phyloP scores from a whole-genome alignment of 2,888 invertebrate species.

The Thymelicus sylvestris region DNA sequence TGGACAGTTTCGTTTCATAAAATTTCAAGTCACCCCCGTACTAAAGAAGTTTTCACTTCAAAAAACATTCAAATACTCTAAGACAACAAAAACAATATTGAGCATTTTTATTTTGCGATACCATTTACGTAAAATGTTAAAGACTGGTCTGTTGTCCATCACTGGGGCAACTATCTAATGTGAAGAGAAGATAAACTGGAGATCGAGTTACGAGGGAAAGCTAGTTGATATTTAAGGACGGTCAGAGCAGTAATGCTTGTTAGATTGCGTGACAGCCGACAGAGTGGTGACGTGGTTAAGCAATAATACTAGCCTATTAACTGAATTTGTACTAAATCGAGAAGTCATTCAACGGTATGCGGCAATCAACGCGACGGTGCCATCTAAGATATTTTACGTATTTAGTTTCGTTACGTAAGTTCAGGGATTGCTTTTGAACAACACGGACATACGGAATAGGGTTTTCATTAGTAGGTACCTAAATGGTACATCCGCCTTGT shows the following conservation, averaged over 20 bases:
- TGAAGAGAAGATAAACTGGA: constrained; percentile 18
- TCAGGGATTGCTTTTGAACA: not conserved
- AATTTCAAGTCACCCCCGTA: no score
- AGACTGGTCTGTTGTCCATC: not conserved
- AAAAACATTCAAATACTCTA: no score
- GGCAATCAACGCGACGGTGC: constrained; percentile 10
- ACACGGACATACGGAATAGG: not conserved
- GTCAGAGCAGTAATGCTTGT: constrained; percentile 23
- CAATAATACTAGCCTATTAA: constrained; percentile 23
- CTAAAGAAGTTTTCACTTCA: no score
- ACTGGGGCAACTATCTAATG: not conserved
- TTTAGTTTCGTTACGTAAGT: constrained; percentile 5
- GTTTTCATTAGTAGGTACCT: not conserved
- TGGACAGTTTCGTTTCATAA: no score
- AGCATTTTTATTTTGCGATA: not conserved
- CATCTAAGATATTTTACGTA: constrained; percentile 25
- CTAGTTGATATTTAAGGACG: constrained; percentile 29
- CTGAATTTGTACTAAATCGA: constrained; percentile 19
- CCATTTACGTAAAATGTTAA: not conserved
- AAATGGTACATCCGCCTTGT: no score
- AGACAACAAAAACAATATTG: not conserved
- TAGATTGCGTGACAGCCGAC: constrained; percentile 18
- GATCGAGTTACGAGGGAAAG: constrained; percentile 30
- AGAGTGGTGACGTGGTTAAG: constrained; percentile 1
- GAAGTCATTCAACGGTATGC: constrained; percentile 21